Conservation (phyloP, 64 coral and sea anemone genomes). For the Montipora cactus region DNA sequence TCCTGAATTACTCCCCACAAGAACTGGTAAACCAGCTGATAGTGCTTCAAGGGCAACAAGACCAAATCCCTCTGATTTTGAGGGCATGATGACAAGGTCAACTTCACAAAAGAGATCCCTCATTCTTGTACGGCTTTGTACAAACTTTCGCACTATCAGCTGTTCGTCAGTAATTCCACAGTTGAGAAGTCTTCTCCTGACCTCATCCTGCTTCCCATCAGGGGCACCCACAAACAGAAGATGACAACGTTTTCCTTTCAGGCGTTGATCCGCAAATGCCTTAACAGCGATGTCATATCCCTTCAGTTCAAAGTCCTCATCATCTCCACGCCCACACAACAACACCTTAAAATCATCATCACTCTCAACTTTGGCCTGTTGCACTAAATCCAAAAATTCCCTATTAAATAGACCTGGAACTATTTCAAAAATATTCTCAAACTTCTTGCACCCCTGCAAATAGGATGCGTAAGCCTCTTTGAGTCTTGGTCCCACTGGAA, state of each 20-base stretch:
- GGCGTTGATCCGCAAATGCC: too few species aligned
- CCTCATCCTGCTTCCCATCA: not conserved
- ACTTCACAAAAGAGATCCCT: not conserved
- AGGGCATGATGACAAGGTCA: not conserved
- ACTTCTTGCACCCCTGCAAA: not conserved
- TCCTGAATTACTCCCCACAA: too few species aligned
- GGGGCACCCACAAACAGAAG: not conserved
- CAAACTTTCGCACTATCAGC: not conserved
- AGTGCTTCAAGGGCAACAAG: too few species aligned
- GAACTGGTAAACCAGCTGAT: too few species aligned
- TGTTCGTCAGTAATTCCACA: not conserved
- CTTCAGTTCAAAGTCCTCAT: not conserved
- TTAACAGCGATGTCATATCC: not conserved
- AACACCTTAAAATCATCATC: too few species aligned
- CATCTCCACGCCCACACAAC: too few species aligned
- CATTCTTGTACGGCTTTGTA: too few species aligned
- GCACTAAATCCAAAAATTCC: too few species aligned
- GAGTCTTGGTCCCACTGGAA: not conserved
- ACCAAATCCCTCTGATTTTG: too few species aligned
- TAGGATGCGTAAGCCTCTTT: not conserved
- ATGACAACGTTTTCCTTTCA: not conserved
- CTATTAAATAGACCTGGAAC: too few species aligned
- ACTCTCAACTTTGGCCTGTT: too few species aligned
- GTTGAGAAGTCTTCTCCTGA: not conserved
- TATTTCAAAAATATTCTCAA: not conserved